Percentiles rank a stretch among this genome's conserved stretches.
Evolutionary conservation across 2,113 vertebrate genomes (phyloP).

Genomic region (Podarcis muralis): DNA sequence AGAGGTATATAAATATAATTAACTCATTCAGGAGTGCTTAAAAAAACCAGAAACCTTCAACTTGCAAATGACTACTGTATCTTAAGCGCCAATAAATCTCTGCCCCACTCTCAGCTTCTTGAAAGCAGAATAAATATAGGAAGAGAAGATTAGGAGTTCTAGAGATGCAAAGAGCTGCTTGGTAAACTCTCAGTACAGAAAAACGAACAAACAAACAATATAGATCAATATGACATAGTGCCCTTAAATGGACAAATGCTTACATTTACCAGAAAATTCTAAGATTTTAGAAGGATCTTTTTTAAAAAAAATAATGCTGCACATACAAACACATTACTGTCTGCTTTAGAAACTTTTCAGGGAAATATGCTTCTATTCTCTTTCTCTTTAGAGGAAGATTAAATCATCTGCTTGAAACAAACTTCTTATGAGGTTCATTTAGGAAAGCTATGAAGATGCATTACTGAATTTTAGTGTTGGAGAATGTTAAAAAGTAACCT

Average conservation of each 20-base stretch:
- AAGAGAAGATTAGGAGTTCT: background rate
- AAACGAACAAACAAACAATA: too few species aligned
- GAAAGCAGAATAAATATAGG: background rate
- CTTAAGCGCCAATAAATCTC: too few species aligned
- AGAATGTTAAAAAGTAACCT: background rate
- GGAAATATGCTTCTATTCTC: background rate
- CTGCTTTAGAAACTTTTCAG: background rate
- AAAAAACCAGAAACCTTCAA: too few species aligned
- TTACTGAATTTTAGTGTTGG: background rate
- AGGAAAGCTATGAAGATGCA: constrained; percentile 26
- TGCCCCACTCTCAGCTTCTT: background rate
- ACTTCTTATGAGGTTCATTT: constrained; percentile 27
- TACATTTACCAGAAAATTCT: too few species aligned
- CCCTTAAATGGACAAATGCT: too few species aligned
- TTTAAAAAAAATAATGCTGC: too few species aligned
- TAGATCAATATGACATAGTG: too few species aligned
- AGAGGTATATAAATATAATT: too few species aligned
- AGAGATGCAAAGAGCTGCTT: background rate
- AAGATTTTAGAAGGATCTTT: too few species aligned
- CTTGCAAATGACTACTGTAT: too few species aligned
- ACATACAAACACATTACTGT: too few species aligned
- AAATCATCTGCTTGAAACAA: background rate
- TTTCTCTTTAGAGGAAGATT: background rate
- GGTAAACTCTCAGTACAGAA: background rate
- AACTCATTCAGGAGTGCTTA: too few species aligned